Conservation (phyloP, 64 coral and sea anemone species). For the Stylophora pistillata region DNA sequence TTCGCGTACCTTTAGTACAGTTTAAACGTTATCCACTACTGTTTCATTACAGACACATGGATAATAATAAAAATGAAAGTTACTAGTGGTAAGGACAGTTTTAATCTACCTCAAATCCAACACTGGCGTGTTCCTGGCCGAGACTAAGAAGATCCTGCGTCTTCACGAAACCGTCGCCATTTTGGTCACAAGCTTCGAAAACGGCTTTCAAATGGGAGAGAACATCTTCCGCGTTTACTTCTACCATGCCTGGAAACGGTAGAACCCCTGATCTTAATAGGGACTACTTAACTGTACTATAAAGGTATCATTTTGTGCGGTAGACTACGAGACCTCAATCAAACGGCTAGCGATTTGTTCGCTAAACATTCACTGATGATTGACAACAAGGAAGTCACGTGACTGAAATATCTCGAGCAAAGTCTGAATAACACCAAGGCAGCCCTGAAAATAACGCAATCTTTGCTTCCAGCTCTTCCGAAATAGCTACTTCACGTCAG, state of each 20-base stretch:
- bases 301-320: conserved; percentile 70
- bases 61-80: conserved; percentile 6
- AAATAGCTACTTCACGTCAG: no score
- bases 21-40: background rate
- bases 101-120: conserved; percentile 56
- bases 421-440: background rate
- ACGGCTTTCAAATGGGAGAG: conserved; percentile 75
- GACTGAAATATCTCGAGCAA: background rate
- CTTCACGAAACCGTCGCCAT: conserved; percentile 99
- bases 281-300: conserved; percentile 46
- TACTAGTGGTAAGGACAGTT: conserved; percentile 29
- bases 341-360: conserved; percentile 22
- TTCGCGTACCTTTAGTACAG: background rate
- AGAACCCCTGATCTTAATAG: background rate
- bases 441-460: background rate
- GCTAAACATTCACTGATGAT: conserved; percentile 58
- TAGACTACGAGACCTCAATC: conserved; percentile 28
- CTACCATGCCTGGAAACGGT: conserved; percentile 18
- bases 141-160: conserved; percentile 85
- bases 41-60: background rate
- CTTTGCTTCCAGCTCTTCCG: background rate
- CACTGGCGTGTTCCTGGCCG: conserved; percentile 77
- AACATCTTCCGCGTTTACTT: conserved; percentile 63
- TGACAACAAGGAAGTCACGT: conserved; percentile 84
- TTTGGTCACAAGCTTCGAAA: conserved; percentile 94